These are phyloP conservation scores for Papilio polyxenes DNA, from an alignment of 1,140 invertebrate species.

Conservation along the genomic window DNA sequence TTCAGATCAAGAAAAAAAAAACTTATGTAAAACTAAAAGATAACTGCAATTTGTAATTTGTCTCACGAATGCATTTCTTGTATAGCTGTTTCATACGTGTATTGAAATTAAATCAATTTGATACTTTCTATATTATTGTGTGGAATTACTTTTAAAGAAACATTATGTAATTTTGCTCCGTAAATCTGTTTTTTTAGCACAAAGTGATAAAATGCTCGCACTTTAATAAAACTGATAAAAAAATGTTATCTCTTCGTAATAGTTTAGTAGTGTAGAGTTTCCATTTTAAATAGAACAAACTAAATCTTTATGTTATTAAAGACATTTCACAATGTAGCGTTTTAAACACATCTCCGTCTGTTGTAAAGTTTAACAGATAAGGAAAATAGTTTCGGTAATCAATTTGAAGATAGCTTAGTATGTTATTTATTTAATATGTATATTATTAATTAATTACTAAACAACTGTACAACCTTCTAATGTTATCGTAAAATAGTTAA, in stretches of 20 bases:
- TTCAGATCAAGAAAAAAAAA: background rate
- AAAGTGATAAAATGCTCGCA: conserved; percentile 11
- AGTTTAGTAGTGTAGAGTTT: background rate
- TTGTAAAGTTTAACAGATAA: background rate
- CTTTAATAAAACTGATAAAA: conserved; percentile 15
- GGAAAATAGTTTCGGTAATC: background rate
- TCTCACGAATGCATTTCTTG: background rate
- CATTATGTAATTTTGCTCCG: background rate
- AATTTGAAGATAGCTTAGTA: background rate
- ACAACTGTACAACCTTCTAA: background rate
- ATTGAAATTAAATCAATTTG: conserved; percentile 2
- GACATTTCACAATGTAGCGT: background rate
- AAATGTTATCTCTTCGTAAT: background rate
- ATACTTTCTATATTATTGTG: background rate
- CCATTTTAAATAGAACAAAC: background rate
- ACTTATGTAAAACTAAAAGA: background rate
- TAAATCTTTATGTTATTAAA: background rate
- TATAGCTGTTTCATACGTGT: background rate
- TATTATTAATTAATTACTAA: too few species aligned
- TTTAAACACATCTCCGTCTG: too few species aligned
- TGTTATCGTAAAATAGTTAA: background rate
- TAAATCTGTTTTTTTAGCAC: conserved; percentile 6
- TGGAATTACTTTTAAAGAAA: background rate
- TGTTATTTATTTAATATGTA: too few species aligned
- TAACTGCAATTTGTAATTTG: background rate